Percentiles rank a stretch among this genome's conserved stretches.
Evolutionary conservation across 2,797 vertebrate genomes (phyloP).

Genomic region (Coregonus ussuriensis): DNA sequence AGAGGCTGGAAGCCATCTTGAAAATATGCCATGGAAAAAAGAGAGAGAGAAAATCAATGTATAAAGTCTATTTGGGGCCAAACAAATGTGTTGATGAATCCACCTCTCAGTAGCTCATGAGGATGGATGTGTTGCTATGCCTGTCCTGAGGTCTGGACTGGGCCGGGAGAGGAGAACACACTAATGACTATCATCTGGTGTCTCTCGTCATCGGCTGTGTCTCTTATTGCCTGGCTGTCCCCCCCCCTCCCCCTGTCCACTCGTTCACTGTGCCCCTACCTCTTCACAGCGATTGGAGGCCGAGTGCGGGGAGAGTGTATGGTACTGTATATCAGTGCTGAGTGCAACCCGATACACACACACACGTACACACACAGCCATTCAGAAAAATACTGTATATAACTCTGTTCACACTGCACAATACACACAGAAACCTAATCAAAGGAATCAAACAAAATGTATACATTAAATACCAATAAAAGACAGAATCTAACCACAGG

Average conservation of each 20-base stretch:
- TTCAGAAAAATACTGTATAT: constrained; percentile 1
- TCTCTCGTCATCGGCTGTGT: not conserved
- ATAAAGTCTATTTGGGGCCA: constrained; percentile 20
- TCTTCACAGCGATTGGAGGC: not conserved
- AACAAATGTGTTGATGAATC: constrained; percentile 4
- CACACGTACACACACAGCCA: not conserved
- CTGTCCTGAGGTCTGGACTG: not conserved
- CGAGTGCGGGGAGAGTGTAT: not conserved
- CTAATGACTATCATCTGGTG: not conserved
- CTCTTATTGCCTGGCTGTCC: not conserved
- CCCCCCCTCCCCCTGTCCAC: not conserved
- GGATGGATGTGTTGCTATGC: not conserved
- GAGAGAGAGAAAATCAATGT: constrained; percentile 36
- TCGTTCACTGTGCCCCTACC: not conserved
- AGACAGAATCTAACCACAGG: not conserved
- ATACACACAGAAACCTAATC: constrained; percentile 10
- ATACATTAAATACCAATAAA: not conserved
- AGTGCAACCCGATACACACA: not conserved
- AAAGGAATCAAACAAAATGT: not conserved
- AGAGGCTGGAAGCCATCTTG: constrained; percentile 21
- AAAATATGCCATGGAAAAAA: constrained; percentile 35
- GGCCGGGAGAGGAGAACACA: no score
- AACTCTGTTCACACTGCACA: not conserved
- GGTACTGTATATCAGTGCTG: not conserved
- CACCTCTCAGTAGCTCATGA: not conserved